A percentile compares a stretch with the other conserved stretches of the same genome.
phyloP scores from a whole-genome alignment of 35 echinoderm and acorn worm species.

The Nesometra sesokonis region DNA sequence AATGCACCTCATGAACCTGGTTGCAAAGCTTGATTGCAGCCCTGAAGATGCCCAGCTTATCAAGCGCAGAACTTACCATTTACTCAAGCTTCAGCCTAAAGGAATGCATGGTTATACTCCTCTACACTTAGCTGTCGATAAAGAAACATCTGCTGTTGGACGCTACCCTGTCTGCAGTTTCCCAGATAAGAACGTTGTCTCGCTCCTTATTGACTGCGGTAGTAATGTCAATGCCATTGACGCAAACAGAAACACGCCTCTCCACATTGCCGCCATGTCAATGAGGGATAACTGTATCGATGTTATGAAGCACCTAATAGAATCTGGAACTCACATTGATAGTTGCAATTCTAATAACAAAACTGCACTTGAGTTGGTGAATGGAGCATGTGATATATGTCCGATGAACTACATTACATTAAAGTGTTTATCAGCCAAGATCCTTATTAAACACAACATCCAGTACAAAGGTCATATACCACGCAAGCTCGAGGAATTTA shows the following conservation, averaged over 20 bases:
- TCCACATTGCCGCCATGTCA: slow-evolving; percentile 59
- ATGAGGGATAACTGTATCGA: slow-evolving; percentile 29
- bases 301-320: slow-evolving; percentile 54
- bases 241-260: slow-evolving; percentile 52
- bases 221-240: slow-evolving; percentile 42
- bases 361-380: slow-evolving; percentile 58
- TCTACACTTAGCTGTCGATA: slow-evolving; percentile 70
- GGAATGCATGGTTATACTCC: slow-evolving; percentile 50
- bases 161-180: slow-evolving; percentile 92
- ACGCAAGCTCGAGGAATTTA: slow-evolving; percentile 63
- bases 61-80: slow-evolving; percentile 53
- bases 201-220: slow-evolving; percentile 77
- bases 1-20: slow-evolving; percentile 91
- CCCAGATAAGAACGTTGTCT: slow-evolving; percentile 62
- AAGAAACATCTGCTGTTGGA: slow-evolving; percentile 80
- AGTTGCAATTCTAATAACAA: slow-evolving; percentile 54
- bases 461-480: slow-evolving; percentile 69
- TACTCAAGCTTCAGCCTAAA: slow-evolving; percentile 51
- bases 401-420: slow-evolving; percentile 80
- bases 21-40: slow-evolving; percentile 48
- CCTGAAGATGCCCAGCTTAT: slow-evolving; percentile 37
- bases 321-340: slow-evolving; percentile 75
- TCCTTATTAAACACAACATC: slow-evolving; percentile 49
- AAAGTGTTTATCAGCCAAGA: slow-evolving; percentile 63
- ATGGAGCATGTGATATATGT: slow-evolving; percentile 54